Evolutionary conservation across 2,113 vertebrate genomes (phyloP).

Genomic region (Hystrix cristata): DNA sequence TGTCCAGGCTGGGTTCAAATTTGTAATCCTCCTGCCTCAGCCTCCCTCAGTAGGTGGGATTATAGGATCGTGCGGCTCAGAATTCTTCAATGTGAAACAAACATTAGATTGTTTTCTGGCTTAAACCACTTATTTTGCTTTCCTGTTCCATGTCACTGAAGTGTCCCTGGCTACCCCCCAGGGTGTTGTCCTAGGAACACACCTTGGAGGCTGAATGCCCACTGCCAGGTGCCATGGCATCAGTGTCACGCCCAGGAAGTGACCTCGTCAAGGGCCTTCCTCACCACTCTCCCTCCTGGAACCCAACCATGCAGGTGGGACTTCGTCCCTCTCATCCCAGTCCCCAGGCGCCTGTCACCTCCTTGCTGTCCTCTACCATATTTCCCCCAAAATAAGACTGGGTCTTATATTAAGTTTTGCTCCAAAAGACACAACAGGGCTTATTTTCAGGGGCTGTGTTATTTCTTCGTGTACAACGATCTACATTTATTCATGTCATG

Average conservation of each 20-base stretch:
- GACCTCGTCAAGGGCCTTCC: background rate
- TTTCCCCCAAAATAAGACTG: background rate
- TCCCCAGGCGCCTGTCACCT: background rate
- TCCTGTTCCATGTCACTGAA: background rate
- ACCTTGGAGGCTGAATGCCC: background rate
- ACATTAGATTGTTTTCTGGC: background rate
- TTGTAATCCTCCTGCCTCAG: background rate
- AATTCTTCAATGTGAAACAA: background rate
- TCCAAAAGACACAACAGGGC: background rate
- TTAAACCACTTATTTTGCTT: background rate
- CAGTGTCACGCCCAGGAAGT: background rate
- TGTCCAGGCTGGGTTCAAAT: background rate
- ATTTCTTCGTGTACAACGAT: background rate
- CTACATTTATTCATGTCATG: background rate
- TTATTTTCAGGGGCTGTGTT: background rate
- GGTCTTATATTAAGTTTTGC: background rate
- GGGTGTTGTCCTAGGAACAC: background rate
- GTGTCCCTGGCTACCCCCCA: background rate
- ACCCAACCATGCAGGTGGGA: background rate
- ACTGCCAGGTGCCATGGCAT: background rate
- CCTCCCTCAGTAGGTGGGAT: background rate
- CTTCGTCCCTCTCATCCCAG: too few species aligned
- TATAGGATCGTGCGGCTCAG: background rate
- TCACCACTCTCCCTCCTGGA: background rate
- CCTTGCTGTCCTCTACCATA: background rate